Percentiles rank a stretch among this genome's conserved stretches.
phyloP scores from a whole-genome alignment of 2,113 vertebrate species.

The Callopanchax toddi region DNA sequence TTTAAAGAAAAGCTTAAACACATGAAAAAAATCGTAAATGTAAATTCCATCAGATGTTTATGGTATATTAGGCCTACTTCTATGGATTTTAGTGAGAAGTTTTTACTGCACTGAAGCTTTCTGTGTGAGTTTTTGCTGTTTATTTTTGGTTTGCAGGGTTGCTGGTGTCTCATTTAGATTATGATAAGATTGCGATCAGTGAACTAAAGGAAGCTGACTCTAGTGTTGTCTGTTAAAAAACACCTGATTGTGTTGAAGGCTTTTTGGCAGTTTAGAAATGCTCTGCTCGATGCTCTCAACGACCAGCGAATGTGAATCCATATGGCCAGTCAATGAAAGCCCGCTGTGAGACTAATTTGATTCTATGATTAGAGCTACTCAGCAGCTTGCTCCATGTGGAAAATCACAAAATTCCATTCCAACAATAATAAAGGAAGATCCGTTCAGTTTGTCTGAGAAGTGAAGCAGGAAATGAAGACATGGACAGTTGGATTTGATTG shows the following conservation, averaged over 20 bases:
- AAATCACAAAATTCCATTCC: constrained; percentile 10
- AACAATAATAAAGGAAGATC: constrained; percentile 15
- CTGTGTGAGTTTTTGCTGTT: not conserved
- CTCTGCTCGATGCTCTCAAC: constrained; percentile 10
- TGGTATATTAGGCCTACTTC: too few species aligned
- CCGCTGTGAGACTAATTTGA: constrained; percentile 38
- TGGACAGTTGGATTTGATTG: constrained; percentile 25
- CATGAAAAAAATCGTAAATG: too few species aligned
- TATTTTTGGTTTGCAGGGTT: too few species aligned
- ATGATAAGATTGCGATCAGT: constrained; percentile 11
- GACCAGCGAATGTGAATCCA: constrained; percentile 27
- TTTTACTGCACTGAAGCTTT: too few species aligned
- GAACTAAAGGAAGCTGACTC: constrained; percentile 1
- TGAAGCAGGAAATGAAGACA: constrained; percentile 42
- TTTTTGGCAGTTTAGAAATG: not conserved
- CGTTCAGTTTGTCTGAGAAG: constrained; percentile 1
- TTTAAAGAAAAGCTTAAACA: too few species aligned
- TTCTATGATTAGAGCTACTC: constrained; percentile 33
- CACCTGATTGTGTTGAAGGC: constrained; percentile 13
- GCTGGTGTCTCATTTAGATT: constrained; percentile 8
- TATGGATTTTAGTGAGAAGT: too few species aligned
- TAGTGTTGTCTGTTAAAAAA: constrained; percentile 10
- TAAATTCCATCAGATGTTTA: too few species aligned
- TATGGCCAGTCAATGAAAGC: constrained; percentile 34
- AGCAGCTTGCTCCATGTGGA: constrained; percentile 27